Evolutionary conservation across 2,888 invertebrate genomes (phyloP).

Genomic region (Emmelina monodactyla): DNA sequence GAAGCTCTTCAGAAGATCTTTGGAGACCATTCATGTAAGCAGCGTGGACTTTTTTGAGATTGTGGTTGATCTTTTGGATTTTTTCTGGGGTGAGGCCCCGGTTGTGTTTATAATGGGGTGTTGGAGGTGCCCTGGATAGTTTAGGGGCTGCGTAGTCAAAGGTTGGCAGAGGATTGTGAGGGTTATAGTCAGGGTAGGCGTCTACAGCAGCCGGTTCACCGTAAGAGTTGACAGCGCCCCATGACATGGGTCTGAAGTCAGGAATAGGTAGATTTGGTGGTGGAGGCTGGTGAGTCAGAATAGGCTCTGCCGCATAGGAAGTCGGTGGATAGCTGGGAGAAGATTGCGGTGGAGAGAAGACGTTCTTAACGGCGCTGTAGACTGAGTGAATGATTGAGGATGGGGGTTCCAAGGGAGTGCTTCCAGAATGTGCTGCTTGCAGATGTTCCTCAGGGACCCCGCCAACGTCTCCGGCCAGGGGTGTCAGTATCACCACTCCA

Average conservation of each 20-base stretch:
- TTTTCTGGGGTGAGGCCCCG: conserved; percentile 41
- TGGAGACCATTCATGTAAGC: conserved; percentile 30
- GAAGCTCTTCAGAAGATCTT: conserved; percentile 43
- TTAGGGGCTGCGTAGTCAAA: conserved; percentile 39
- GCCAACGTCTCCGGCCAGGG: conserved; percentile 37
- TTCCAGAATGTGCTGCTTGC: conserved; percentile 27
- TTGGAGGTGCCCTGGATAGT: conserved; percentile 24
- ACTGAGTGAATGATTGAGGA: conserved; percentile 44
- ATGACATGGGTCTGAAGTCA: conserved; percentile 40
- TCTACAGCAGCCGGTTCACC: conserved; percentile 47
- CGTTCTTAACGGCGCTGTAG: conserved; percentile 48
- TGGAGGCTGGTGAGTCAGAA: conserved; percentile 31
- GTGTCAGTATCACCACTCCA: conserved; percentile 50
- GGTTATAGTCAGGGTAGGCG: conserved; percentile 37
- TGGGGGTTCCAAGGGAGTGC: conserved; percentile 47
- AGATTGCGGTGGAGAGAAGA: conserved; percentile 28
- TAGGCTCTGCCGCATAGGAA: conserved; percentile 3
- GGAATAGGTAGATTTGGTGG: conserved; percentile 37
- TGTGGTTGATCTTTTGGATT: conserved; percentile 46
- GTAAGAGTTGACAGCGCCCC: conserved; percentile 52
- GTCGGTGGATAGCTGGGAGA: conserved; percentile 18
- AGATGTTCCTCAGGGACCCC: conserved; percentile 29
- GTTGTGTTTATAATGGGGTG: conserved; percentile 19
- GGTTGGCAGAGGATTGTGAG: conserved; percentile 29
- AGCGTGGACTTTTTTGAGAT: conserved; percentile 38